These are phyloP conservation scores for Hippocampus comes DNA, from an alignment of 2,113 vertebrate genomes.

Conservation along the genomic window DNA sequence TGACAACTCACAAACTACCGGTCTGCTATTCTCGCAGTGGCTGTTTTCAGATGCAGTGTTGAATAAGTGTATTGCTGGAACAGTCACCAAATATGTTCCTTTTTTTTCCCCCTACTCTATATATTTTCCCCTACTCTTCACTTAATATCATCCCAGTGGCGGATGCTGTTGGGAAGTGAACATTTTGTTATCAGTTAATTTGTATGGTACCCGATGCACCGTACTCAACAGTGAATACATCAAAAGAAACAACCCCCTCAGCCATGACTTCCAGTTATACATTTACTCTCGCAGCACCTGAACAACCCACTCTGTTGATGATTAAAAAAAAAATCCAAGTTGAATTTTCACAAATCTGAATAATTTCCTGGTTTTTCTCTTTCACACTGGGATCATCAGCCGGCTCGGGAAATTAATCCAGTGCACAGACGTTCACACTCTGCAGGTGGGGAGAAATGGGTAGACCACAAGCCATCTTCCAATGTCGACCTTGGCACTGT, in stretches of 20 bases:
- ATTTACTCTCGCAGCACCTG: conserved; percentile 14
- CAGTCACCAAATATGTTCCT: neutral
- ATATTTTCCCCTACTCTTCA: neutral
- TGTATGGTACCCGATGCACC: neutral
- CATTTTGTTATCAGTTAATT: neutral
- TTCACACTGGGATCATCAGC: conserved; percentile 72
- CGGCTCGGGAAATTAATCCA: conserved; percentile 61
- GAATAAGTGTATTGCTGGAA: conserved; percentile 37
- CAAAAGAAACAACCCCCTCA: neutral
- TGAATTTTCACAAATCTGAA: conserved; percentile 27
- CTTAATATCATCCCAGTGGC: neutral
- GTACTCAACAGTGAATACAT: neutral
- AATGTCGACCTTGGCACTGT: conserved; percentile 86
- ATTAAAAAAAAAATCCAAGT: neutral
- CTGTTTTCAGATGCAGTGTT: neutral
- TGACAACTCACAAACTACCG: neutral
- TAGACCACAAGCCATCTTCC: conserved; percentile 87
- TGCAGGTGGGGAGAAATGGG: conserved; percentile 90
- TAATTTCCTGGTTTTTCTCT: conserved; percentile 58
- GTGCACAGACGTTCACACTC: conserved; percentile 84
- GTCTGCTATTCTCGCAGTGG: neutral
- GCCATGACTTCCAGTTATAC: conserved; percentile 34
- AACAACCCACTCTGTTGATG: neutral
- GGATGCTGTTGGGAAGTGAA: neutral
- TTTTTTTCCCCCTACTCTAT: neutral